These are phyloP conservation scores for Metalampra italica DNA, from an alignment of 2,888 invertebrate species.

Conservation along the genomic window DNA sequence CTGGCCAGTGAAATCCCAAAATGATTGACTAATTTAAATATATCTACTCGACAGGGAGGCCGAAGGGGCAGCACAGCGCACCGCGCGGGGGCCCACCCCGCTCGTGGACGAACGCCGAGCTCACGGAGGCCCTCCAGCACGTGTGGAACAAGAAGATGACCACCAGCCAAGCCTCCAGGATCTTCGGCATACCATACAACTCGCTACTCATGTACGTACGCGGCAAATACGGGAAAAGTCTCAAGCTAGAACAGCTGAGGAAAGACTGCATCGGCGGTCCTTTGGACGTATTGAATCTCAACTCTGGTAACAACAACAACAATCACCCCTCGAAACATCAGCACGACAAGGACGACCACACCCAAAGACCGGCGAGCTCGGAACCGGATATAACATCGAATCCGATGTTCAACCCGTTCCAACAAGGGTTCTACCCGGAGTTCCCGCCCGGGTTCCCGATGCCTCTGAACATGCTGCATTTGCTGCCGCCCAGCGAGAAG, in stretches of 20 bases:
- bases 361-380: constrained; percentile 81
- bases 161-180: constrained; percentile 92
- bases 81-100: constrained; percentile 93
- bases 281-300: constrained; percentile 83
- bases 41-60: constrained; percentile 79
- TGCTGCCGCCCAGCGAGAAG: constrained; percentile 88
- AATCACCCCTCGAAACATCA: constrained; percentile 72
- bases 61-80: constrained; percentile 94
- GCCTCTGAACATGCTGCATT: constrained; percentile 90
- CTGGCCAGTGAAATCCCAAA: too few relatives aligned
- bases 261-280: constrained; percentile 93
- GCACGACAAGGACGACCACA: constrained; percentile 72
- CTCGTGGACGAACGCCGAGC: constrained; percentile 94
- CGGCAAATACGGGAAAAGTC: constrained; percentile 95
- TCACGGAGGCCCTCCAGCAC: constrained; percentile 93
- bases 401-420: constrained; percentile 86
- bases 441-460: constrained; percentile 89
- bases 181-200: constrained; percentile 96
- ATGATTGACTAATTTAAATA: too few relatives aligned
- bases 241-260: constrained; percentile 91
- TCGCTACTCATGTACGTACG: constrained; percentile 94
- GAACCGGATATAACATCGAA: constrained; percentile 82
- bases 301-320: constrained; percentile 80
- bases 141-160: constrained; percentile 98
- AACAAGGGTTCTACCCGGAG: constrained; percentile 90